Evolutionary conservation across 2,888 invertebrate genomes (phyloP).

Genomic region (Ornithoptera alexandrae): DNA sequence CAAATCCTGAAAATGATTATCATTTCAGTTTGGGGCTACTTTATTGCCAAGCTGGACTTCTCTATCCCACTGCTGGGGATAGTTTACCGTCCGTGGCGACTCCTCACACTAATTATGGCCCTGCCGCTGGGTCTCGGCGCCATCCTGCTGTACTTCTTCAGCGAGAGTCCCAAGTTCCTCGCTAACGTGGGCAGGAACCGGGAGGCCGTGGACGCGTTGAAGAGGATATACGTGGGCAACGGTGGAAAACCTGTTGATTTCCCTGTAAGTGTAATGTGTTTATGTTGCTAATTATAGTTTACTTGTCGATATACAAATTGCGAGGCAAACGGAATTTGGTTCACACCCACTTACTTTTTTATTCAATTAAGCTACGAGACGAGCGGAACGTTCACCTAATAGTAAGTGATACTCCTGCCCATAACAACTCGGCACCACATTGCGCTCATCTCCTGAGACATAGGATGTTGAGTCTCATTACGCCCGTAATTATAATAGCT

Average conservation of each 20-base stretch:
- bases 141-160: conserved; percentile 77
- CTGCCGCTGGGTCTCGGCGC: conserved; percentile 83
- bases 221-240: conserved; percentile 80
- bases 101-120: conserved; percentile 71
- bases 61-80: conserved; percentile 53
- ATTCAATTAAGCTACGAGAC: too few relatives aligned
- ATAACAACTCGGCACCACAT: too few relatives aligned
- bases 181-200: conserved; percentile 82
- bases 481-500: too few relatives aligned
- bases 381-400: too few relatives aligned
- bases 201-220: conserved; percentile 81
- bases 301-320: too few relatives aligned
- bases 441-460: too few relatives aligned
- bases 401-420: too few relatives aligned
- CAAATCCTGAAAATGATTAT: neutral
- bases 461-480: too few relatives aligned
- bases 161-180: conserved; percentile 88
- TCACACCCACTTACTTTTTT: too few relatives aligned
- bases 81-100: conserved; percentile 63
- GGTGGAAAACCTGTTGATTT: conserved; percentile 55
- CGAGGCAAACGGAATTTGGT: too few relatives aligned
- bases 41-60: conserved; percentile 64
- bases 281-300: neutral
- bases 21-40: conserved; percentile 60
- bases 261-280: conserved; percentile 48